A percentile compares a stretch with the other conserved stretches of the same genome.
Conservation (phyloP, 2,797 vertebrate genomes). For the Falco berigora region DNA sequence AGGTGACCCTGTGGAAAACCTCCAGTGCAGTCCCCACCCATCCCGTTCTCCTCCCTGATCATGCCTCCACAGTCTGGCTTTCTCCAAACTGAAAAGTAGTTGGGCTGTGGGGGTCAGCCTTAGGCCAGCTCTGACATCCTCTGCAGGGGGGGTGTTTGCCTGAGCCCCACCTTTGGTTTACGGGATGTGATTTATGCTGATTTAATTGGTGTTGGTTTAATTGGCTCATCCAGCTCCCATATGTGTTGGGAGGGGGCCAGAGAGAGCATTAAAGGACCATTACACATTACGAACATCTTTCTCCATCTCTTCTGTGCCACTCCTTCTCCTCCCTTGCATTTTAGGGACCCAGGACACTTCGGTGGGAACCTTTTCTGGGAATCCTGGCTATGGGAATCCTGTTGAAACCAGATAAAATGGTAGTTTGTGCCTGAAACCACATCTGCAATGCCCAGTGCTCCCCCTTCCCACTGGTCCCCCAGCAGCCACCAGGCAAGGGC, state of each 20-base stretch:
- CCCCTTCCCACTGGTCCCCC: background rate
- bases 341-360: background rate
- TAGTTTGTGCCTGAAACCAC: background rate
- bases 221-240: constrained; percentile 51
- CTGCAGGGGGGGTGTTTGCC: background rate
- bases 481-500: background rate
- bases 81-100: background rate
- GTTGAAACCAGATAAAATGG: background rate
- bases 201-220: constrained; percentile 52
- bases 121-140: background rate
- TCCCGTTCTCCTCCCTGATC: background rate
- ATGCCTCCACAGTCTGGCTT: background rate
- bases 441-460: background rate
- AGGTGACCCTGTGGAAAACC: background rate
- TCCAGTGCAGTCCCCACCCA: background rate
- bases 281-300: background rate
- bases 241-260: constrained; percentile 46
- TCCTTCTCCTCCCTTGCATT: background rate
- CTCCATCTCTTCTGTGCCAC: background rate
- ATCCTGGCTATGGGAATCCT: background rate
- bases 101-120: background rate
- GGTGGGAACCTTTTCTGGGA: background rate
- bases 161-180: constrained; percentile 41
- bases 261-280: constrained; percentile 39
- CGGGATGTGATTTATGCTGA: constrained; percentile 35